Base-by-base conservation (phyloP, 2,113 vertebrate genomes). In the Lethenteron reissneri region DNA sequence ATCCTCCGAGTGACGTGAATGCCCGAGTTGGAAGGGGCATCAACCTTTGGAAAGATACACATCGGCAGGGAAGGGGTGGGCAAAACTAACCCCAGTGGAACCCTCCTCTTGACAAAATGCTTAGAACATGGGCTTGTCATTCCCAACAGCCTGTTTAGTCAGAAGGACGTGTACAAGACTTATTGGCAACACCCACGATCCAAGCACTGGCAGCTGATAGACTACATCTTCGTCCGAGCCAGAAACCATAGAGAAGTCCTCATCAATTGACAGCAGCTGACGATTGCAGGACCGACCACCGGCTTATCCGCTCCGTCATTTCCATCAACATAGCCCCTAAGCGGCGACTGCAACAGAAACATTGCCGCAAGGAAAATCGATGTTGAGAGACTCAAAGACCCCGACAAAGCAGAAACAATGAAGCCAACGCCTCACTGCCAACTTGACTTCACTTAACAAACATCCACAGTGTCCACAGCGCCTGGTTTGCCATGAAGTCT, bases 81-180 rank as follows among this genome's bases (percentile, higher is more conserved):
- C 5, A 76, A 76, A 57, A 72, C 56, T n/a, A 76, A 75, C 70
- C 57, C 71, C 25, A 75, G 73, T 60, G 56, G 71, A 57, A 7
- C 41, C 41, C 13, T 75, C 3, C 58, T 74, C 12, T 70, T 72
- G 4, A 74, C 12, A 17, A 72, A 74, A 56, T 75, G 73, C 25
- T 56, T 58, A 21, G 14, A 75, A 58, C 21, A 75, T 11, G 9
- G 70, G 12, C 71, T 75, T 4, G 56, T 14, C 15, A 72, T 76
- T 25, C 71, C 71, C 25, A 75, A 75, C 57, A 75, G 70, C 8
- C 11, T 76, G 6, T 75, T 73, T 21, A 12, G 56, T 19, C 64
- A 73, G 25, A 74, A 69, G 21, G 73, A 74, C 58, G 71, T 59
- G 70, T 25, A 69, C 60, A 72, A 64, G 13, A 17, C 58, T n/a